phyloP scores from a whole-genome alignment of 2,113 vertebrate genomes.

The Sterna hirundo region DNA sequence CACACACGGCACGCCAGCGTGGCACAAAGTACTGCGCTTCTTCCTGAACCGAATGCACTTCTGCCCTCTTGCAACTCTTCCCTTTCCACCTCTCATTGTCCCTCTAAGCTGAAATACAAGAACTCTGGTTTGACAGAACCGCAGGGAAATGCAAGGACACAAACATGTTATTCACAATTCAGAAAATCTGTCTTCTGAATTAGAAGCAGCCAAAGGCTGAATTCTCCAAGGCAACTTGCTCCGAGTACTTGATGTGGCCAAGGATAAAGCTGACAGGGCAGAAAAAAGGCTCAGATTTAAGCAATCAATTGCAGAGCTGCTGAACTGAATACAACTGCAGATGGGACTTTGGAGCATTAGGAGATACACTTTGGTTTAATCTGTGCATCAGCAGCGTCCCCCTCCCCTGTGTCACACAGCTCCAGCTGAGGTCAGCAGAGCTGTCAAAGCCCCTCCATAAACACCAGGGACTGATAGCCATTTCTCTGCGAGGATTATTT shows the following conservation, averaged over 20 bases:
- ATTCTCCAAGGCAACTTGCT: neutral
- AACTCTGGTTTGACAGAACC: neutral
- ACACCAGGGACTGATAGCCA: neutral
- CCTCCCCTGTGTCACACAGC: neutral
- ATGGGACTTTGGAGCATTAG: neutral
- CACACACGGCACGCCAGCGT: neutral
- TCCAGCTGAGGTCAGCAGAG: neutral
- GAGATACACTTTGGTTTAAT: neutral
- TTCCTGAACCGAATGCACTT: neutral
- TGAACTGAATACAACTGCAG: neutral
- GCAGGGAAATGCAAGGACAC: neutral
- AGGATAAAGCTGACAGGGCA: conserved; percentile 29
- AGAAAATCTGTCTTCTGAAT: conserved; percentile 29
- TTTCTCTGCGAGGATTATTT: neutral
- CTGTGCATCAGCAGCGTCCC: neutral
- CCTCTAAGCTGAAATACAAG: neutral
- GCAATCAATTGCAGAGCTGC: neutral
- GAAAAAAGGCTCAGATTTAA: conserved; percentile 5
- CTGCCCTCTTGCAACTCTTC: neutral
- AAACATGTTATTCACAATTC: neutral
- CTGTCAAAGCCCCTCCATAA: neutral
- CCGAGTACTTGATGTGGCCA: neutral
- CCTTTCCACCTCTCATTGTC: neutral
- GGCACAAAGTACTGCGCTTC: neutral
- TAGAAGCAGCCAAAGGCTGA: conserved; percentile 15